Evolutionary conservation across 1,140 invertebrate genomes (phyloP).

Genomic region (Metaphire vulgaris): DNA sequence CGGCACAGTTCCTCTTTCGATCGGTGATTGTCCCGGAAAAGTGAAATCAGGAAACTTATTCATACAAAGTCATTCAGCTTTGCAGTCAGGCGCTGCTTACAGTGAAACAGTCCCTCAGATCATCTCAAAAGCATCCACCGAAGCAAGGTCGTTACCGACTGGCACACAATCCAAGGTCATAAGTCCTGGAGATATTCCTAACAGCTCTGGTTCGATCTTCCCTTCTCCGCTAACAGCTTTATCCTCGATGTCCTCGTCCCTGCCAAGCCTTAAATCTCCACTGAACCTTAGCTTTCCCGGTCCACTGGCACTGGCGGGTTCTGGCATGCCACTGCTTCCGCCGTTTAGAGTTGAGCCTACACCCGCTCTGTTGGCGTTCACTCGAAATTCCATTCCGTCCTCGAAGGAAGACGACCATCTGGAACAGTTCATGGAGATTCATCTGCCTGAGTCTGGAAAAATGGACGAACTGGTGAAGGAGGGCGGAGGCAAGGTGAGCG

Average conservation of each 20-base stretch:
- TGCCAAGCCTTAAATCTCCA: slow-evolving; percentile 2
- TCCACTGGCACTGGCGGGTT: not conserved
- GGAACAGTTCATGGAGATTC: slow-evolving; percentile 72
- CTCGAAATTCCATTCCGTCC: slow-evolving; percentile 38
- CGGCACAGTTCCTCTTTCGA: not conserved
- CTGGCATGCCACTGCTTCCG: not conserved
- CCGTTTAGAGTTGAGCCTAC: slow-evolving; percentile 6
- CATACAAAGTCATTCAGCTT: too few relatives aligned
- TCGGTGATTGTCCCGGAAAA: not conserved
- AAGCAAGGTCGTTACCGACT: not conserved
- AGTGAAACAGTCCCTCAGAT: too few relatives aligned
- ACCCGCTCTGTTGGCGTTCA: slow-evolving; percentile 31
- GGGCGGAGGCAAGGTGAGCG: slow-evolving; percentile 88
- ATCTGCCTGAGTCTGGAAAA: slow-evolving; percentile 89
- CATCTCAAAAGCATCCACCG: not conserved
- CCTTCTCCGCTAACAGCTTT: slow-evolving; percentile 10
- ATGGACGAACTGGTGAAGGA: slow-evolving; percentile 91
- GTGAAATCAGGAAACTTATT: too few relatives aligned
- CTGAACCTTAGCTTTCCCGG: slow-evolving; percentile 15
- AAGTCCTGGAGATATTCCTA: not conserved
- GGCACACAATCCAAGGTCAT: not conserved
- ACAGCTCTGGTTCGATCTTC: not conserved
- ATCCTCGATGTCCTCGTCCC: slow-evolving; percentile 15
- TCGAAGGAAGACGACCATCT: slow-evolving; percentile 65
- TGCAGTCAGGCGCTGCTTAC: too few relatives aligned